Evolutionary conservation across 2,888 invertebrate genomes (phyloP), one percentile per base, ranked within the genome.

Genomic region (Disparrhopalites patrizii): DNA sequence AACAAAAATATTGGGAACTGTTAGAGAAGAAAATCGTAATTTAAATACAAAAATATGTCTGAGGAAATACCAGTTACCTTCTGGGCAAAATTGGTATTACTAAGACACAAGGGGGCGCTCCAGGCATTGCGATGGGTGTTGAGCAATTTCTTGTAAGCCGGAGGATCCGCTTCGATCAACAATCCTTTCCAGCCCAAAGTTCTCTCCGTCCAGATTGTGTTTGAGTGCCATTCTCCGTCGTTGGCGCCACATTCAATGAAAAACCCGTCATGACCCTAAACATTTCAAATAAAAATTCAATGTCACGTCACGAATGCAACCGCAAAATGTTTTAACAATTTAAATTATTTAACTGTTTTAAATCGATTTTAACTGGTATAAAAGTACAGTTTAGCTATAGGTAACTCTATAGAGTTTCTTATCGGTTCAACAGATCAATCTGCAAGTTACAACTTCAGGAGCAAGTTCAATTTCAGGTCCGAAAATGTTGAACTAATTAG

Each of bases 211-310:
- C 23, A 58, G 4, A 58, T 38, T 2, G 58, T 40, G 27, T 58
- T 58, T 2, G 40, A 40, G 28, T 58, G 23, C 43, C 58, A 58
- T 27, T 58, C 43, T 8, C 58, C 58, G 43, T 58, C 58, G 28
- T 58, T 58, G 25, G 58, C 58, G 13, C 58, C 58, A 25, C 38
- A 40, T 25, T 61, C 61, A 5, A 61, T 31, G 23, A 61, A 61
- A 18, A 61, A 61, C 15, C 61, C 51, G 27, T 61, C 47, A 23
- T 5, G n/a, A 1, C 61, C 61, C 61, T 61, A n/a, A n/a, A n/a
- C n/a, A n/a, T n/a, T n/a, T n/a, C n/a, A n/a, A n/a, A n/a, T n/a
- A n/a, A n/a, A n/a, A n/a, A n/a, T n/a, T n/a, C n/a, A n/a, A n/a
- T n/a, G n/a, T n/a, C n/a, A n/a, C n/a, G n/a, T n/a, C n/a, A n/a